Conservation (phyloP, 2,888 invertebrate species). For the Pachymerium ferrugineum region DNA sequence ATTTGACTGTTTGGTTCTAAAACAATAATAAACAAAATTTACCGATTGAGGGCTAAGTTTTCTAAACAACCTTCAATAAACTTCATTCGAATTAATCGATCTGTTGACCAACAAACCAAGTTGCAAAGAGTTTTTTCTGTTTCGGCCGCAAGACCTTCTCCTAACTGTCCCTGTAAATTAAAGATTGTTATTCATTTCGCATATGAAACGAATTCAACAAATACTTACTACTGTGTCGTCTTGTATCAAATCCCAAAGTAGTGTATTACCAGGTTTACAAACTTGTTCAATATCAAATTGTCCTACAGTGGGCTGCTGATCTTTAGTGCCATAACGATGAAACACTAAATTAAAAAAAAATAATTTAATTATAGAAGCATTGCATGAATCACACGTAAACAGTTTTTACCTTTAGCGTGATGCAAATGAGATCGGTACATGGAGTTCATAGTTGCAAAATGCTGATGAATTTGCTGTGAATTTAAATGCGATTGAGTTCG, state of each 20-base stretch:
- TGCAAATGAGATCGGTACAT: conserved; percentile 42
- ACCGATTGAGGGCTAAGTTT: conserved; percentile 78
- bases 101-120: conserved; percentile 81
- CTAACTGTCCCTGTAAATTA: conserved; percentile 63
- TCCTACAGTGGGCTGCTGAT: conserved; percentile 34
- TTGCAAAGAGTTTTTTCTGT: conserved; percentile 89
- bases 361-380: conserved; percentile 15
- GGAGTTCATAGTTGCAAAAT: conserved; percentile 46
- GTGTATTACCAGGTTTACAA: conserved; percentile 83
- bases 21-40: conserved; percentile 38
- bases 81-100: conserved; percentile 81
- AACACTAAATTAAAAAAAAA: conserved; percentile 8
- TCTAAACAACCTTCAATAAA: conserved; percentile 92
- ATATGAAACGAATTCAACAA: background rate
- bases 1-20: background rate
- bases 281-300: conserved; percentile 58
- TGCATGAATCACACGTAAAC: too few relatives aligned
- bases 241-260: conserved; percentile 89
- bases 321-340: conserved; percentile 30
- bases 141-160: conserved; percentile 85
- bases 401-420: conserved; percentile 30
- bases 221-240: conserved; percentile 73
- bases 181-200: background rate
- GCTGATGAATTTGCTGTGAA: conserved; percentile 45
- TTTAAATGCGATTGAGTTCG: conserved; percentile 44